phyloP scores from a whole-genome alignment of 2,888 invertebrate genomes.

The Drosophila peninsularis region DNA sequence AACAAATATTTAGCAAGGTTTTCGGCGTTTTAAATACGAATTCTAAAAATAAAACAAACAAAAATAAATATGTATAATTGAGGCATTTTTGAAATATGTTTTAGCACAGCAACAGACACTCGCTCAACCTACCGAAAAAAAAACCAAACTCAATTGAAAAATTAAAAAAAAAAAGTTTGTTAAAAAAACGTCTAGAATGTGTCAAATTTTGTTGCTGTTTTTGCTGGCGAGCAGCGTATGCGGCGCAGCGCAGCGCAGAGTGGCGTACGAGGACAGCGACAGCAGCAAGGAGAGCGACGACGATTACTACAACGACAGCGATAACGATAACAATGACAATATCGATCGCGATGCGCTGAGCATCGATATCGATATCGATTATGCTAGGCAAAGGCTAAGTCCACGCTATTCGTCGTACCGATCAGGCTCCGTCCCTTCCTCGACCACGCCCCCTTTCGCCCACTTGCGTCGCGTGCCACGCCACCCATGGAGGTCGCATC shows the following conservation, averaged over 20 bases:
- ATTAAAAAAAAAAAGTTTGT: neutral
- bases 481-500: constrained; percentile 28
- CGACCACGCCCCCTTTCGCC: neutral
- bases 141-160: constrained; percentile 4
- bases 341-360: constrained; percentile 41
- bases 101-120: constrained; percentile 9
- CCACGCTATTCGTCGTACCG: neutral
- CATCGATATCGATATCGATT: constrained; percentile 37
- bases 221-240: constrained; percentile 7
- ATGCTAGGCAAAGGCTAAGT: constrained; percentile 5
- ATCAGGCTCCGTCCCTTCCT: neutral
- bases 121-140: neutral
- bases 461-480: constrained; percentile 3
- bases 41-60: constrained; percentile 22
- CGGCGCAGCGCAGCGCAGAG: constrained; percentile 11
- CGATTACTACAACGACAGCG: constrained; percentile 38
- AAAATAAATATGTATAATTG: constrained; percentile 12
- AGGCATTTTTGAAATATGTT: constrained; percentile 28
- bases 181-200: constrained; percentile 10
- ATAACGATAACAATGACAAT: constrained; percentile 39
- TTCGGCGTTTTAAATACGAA: constrained; percentile 29
- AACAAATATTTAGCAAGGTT: constrained; percentile 53
- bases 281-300: constrained; percentile 31
- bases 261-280: constrained; percentile 20
- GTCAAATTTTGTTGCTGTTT: constrained; percentile 2